Evolutionary conservation across 2,888 invertebrate genomes (phyloP).

Genomic region (Campaea margaritaria): DNA sequence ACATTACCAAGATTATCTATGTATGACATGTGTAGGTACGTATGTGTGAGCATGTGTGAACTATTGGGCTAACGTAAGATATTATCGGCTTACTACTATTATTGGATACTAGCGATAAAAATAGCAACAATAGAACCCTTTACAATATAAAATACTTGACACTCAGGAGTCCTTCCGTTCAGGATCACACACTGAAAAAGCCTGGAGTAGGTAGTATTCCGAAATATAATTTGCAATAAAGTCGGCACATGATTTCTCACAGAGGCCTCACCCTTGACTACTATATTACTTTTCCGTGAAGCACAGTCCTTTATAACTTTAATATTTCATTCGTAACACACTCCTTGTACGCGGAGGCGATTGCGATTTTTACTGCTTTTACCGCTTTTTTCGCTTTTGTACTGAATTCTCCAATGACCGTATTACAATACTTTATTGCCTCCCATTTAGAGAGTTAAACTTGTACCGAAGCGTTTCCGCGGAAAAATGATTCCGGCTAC

Average conservation of each 20-base stretch:
- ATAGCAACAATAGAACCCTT: neutral
- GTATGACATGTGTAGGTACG: too few species aligned
- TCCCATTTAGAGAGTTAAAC: constrained; percentile 18
- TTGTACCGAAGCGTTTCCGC: constrained; percentile 31
- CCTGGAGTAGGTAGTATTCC: constrained; percentile 41
- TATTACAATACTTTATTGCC: constrained; percentile 46
- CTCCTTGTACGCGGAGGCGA: constrained; percentile 45
- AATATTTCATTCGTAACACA: constrained; percentile 58
- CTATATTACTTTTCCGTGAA: constrained; percentile 73
- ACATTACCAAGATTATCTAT: too few species aligned
- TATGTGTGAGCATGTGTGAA: too few species aligned
- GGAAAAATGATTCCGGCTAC: constrained; percentile 13
- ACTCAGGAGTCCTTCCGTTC: constrained; percentile 15
- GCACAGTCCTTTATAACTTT: constrained; percentile 59
- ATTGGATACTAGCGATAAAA: too few species aligned
- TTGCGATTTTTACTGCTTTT: constrained; percentile 49
- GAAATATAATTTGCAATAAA: constrained; percentile 74
- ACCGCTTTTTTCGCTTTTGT: constrained; percentile 57
- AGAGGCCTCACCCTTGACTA: constrained; percentile 60
- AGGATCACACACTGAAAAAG: constrained; percentile 50
- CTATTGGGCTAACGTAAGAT: too few species aligned
- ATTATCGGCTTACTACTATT: too few species aligned
- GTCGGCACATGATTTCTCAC: constrained; percentile 64
- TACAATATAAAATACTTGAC: neutral
- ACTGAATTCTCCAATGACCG: constrained; percentile 47